phyloP scores from a whole-genome alignment of 2,113 vertebrate genomes.

The Cromileptes altivelis region DNA sequence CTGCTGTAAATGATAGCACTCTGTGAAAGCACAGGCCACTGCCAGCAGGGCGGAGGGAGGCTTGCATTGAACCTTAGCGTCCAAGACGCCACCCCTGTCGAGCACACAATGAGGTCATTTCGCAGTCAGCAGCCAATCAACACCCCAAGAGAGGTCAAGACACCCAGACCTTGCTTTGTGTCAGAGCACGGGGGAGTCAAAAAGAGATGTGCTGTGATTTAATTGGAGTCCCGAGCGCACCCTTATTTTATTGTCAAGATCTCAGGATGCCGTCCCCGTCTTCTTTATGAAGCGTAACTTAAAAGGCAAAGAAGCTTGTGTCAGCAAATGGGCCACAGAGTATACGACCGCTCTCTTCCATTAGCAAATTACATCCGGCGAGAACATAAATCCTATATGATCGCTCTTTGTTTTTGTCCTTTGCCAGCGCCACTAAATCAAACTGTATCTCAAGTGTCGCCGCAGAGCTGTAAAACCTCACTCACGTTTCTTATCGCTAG shows the following conservation, averaged over 20 bases:
- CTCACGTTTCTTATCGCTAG: constrained; percentile 20
- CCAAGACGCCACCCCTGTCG: background rate
- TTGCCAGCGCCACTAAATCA: constrained; percentile 54
- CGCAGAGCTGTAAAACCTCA: constrained; percentile 49
- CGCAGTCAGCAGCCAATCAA: constrained; percentile 20
- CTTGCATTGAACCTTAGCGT: background rate
- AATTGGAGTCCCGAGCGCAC: background rate
- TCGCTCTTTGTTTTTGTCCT: constrained; percentile 48
- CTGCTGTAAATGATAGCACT: constrained; percentile 29
- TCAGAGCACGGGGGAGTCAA: background rate
- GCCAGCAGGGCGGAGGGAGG: constrained; percentile 1
- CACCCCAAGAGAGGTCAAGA: constrained; percentile 24
- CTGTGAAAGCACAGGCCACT: constrained; percentile 8
- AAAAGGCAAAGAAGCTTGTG: constrained; percentile 15
- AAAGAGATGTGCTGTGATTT: constrained; percentile 8
- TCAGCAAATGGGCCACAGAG: constrained; percentile 27
- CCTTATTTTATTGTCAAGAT: background rate
- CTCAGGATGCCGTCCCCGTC: background rate
- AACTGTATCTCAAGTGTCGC: constrained; percentile 25
- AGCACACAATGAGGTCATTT: constrained; percentile 37
- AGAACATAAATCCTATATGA: constrained; percentile 46
- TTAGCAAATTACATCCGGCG: constrained; percentile 52
- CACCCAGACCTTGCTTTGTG: constrained; percentile 35
- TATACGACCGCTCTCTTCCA: constrained; percentile 19
- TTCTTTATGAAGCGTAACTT: background rate